Percentiles rank a stretch among this genome's conserved stretches.
Conservation (phyloP, 2,113 vertebrate species). For the Neolamprologus sp. region DNA sequence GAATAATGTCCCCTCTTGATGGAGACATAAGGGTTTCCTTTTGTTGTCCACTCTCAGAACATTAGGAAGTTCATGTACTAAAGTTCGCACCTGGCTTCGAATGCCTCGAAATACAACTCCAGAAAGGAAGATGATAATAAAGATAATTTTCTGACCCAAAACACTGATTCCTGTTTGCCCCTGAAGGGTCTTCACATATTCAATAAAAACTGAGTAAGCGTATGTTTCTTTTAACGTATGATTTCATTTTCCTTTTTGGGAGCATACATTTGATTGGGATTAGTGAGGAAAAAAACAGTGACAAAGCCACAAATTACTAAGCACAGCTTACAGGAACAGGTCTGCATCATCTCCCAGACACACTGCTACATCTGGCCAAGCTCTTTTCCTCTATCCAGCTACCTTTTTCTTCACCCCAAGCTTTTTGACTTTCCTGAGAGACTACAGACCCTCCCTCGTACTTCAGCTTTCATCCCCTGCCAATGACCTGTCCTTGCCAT, state of each 20-base stretch:
- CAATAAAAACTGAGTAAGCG: not conserved
- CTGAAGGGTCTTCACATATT: not conserved
- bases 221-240: not conserved
- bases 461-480: constrained; percentile 52
- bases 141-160: not conserved
- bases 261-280: not conserved
- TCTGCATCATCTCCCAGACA: not conserved
- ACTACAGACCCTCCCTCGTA: constrained; percentile 8
- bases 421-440: constrained; percentile 1
- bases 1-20: not conserved
- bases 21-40: not conserved
- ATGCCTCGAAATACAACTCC: not conserved
- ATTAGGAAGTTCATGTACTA: not conserved
- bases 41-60: not conserved
- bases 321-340: not conserved
- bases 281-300: not conserved
- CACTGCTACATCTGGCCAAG: not conserved
- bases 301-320: not conserved
- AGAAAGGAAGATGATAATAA: not conserved
- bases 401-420: not conserved
- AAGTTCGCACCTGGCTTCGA: not conserved
- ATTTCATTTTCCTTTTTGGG: not conserved
- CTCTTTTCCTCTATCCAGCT: not conserved
- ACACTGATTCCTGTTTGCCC: not conserved
- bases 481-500: constrained; percentile 18